Percentiles rank a stretch among this genome's conserved stretches.
These are phyloP conservation scores for Rhipidura dahli DNA, from an alignment of 2,113 vertebrate genomes.

Conservation along the genomic window DNA sequence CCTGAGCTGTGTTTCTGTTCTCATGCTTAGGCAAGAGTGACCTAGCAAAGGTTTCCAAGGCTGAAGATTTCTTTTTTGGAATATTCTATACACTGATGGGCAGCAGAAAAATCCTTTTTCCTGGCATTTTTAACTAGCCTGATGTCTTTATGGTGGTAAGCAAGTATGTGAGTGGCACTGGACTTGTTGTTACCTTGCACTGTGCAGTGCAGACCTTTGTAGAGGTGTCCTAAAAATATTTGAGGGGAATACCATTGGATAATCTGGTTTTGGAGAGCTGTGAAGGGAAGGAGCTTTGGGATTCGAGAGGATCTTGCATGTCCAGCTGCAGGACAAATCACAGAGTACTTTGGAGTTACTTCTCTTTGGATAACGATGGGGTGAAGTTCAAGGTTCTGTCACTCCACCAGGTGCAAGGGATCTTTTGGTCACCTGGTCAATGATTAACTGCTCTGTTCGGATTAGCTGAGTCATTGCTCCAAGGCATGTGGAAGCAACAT, in stretches of 20 bases:
- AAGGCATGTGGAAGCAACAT: background rate
- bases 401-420: background rate
- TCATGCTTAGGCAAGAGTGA: background rate
- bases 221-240: background rate
- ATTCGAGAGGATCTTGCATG: accelerated
- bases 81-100: background rate
- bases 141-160: background rate
- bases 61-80: background rate
- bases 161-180: background rate
- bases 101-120: background rate
- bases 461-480: background rate
- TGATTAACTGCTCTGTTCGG: background rate
- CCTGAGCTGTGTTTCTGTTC: background rate
- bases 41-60: background rate
- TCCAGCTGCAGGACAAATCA: background rate
- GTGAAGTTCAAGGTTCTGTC: background rate
- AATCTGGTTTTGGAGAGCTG: background rate
- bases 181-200: background rate
- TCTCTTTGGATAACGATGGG: accelerated
- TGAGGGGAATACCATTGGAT: background rate
- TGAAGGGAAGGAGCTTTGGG: background rate
- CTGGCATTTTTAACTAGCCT: background rate
- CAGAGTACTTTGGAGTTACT: background rate
- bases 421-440: background rate
- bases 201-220: background rate